These are phyloP conservation scores for Cepaea hortensis DNA, from an alignment of 2,888 invertebrate genomes.

Conservation along the genomic window DNA sequence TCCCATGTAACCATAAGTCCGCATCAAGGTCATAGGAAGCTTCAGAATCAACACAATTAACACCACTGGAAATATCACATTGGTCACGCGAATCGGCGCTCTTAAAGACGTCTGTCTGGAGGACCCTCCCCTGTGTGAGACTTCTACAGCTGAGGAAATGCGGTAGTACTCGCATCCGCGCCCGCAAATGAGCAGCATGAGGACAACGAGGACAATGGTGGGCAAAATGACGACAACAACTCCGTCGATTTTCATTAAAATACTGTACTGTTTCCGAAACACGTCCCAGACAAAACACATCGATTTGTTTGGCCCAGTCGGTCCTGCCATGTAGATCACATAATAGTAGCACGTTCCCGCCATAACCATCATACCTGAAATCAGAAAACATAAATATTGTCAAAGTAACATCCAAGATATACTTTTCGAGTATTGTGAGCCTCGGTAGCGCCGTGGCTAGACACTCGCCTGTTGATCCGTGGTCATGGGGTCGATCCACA, in stretches of 20 bases:
- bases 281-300: conserved; percentile 50
- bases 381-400: not conserved
- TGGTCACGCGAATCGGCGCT: conserved; percentile 48
- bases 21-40: conserved; percentile 45
- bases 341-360: conserved; percentile 62
- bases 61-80: conserved; percentile 52
- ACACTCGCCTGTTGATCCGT: no score
- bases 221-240: conserved; percentile 64
- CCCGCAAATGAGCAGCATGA: conserved; percentile 60
- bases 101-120: conserved; percentile 6
- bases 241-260: conserved; percentile 60
- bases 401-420: not conserved
- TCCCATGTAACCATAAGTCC: conserved; percentile 18
- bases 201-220: conserved; percentile 57
- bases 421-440: not conserved
- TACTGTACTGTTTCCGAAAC: conserved; percentile 48
- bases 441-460: not conserved
- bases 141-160: conserved; percentile 52
- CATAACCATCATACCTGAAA: conserved; percentile 42
- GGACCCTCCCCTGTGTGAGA: conserved; percentile 1
- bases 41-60: conserved; percentile 47
- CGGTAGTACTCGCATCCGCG: conserved; percentile 60
- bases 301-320: conserved; percentile 4
- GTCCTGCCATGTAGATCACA: conserved; percentile 65
- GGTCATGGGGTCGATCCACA: no score